Percentiles rank a stretch among this genome's conserved stretches.
Conservation (phyloP, 2,797 vertebrate species). For the Sebastes minor region DNA sequence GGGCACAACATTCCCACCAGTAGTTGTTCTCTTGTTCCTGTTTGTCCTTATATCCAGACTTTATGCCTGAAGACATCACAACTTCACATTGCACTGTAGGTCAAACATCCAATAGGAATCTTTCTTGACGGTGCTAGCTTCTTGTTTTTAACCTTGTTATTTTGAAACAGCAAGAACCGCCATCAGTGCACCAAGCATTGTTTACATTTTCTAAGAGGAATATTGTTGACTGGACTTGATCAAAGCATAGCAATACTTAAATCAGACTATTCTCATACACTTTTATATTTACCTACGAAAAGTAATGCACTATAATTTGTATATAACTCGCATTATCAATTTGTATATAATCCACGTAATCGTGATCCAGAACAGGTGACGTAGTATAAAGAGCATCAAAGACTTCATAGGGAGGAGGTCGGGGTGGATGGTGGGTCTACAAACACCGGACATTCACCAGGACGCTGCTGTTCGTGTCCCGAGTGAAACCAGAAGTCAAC, state of each 20-base stretch:
- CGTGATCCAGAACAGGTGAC: neutral
- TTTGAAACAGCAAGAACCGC: neutral
- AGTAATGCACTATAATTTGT: too few species aligned
- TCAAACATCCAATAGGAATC: neutral
- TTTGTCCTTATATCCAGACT: neutral
- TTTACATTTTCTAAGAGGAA: neutral
- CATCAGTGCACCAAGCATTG: neutral
- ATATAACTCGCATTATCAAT: neutral
- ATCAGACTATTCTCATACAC: neutral
- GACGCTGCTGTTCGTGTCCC: neutral
- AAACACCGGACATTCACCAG: neutral
- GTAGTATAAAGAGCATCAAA: neutral
- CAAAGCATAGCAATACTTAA: neutral
- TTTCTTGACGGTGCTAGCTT: neutral
- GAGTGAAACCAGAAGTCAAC: neutral
- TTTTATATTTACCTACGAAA: too few species aligned
- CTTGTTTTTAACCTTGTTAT: neutral
- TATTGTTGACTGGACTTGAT: neutral
- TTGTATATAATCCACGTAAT: neutral
- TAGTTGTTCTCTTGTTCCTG: too few species aligned
- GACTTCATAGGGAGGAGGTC: neutral
- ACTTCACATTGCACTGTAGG: neutral
- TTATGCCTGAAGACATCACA: neutral
- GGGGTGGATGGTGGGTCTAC: neutral
- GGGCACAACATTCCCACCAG: too few species aligned